phyloP scores from a whole-genome alignment of 2,113 vertebrate genomes.

The Morone chrysops region DNA sequence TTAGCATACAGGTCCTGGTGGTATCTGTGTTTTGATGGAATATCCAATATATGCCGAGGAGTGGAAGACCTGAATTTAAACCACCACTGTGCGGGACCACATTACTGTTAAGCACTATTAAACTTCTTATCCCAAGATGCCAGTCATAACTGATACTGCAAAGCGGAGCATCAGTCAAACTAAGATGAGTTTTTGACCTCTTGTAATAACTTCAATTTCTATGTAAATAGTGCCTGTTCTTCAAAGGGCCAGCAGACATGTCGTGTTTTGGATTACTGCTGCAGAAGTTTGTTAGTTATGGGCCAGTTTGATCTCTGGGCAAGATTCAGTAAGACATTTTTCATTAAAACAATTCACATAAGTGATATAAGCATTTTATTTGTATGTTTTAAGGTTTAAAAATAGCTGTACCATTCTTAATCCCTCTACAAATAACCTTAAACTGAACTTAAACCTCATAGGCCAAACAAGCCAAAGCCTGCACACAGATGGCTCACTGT shows the following conservation, averaged over 20 bases:
- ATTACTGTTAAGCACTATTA: background rate
- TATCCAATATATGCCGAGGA: conserved; percentile 20
- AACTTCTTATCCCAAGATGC: background rate
- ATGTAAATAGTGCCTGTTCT: conserved; percentile 29
- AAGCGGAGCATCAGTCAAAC: conserved; percentile 38
- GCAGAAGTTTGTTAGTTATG: background rate
- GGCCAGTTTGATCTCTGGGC: background rate
- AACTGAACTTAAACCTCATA: background rate
- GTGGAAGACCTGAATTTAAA: conserved; percentile 30
- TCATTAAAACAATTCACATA: background rate
- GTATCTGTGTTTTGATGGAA: conserved; percentile 30
- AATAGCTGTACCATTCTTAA: background rate
- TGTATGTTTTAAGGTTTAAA: background rate
- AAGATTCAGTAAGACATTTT: background rate
- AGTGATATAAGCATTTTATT: background rate
- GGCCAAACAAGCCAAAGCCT: background rate
- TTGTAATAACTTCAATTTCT: conserved; percentile 26
- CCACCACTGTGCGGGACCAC: background rate
- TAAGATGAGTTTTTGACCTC: conserved; percentile 22
- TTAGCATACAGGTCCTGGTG: conserved; percentile 12
- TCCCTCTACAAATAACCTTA: background rate
- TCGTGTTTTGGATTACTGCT: conserved; percentile 15
- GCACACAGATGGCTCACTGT: background rate
- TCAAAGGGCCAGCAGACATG: background rate
- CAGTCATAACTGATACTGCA: conserved; percentile 17